Evolutionary conservation across 2,888 invertebrate genomes (phyloP).

Genomic region (Slavum lentiscoides): DNA sequence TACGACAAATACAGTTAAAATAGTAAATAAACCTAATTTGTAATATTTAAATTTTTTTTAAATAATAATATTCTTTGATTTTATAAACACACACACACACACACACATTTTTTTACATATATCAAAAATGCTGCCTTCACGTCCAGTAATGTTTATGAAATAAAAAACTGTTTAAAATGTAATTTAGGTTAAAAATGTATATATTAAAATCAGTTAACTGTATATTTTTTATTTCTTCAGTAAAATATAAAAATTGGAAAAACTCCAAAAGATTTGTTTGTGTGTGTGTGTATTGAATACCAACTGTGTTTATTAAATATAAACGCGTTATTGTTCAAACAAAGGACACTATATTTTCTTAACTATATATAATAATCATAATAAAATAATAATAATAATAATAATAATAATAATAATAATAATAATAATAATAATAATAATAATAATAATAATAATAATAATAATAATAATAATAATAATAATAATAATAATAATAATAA

Average conservation of each 20-base stretch:
- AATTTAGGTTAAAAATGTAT: neutral
- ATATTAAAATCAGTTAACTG: constrained; percentile 1
- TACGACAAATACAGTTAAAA: no score
- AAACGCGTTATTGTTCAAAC: neutral
- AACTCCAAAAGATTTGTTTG: neutral
- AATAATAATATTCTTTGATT: neutral
- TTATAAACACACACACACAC: neutral
- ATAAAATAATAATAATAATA: neutral
- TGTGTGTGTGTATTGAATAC: neutral
- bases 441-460: neutral
- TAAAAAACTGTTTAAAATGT: neutral
- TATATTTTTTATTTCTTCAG: neutral
- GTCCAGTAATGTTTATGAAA: neutral
- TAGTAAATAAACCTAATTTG: no score
- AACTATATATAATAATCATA: neutral
- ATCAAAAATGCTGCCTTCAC: neutral
- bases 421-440: neutral
- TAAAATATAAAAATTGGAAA: constrained; percentile 5
- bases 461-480: neutral
- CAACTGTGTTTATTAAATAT: neutral
- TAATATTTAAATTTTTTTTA: neutral
- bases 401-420: neutral
- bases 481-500: neutral
- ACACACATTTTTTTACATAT: neutral
- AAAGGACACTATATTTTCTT: neutral